phyloP scores from a whole-genome alignment of 2,888 invertebrate genomes.

The Hanleya hanleyi region DNA sequence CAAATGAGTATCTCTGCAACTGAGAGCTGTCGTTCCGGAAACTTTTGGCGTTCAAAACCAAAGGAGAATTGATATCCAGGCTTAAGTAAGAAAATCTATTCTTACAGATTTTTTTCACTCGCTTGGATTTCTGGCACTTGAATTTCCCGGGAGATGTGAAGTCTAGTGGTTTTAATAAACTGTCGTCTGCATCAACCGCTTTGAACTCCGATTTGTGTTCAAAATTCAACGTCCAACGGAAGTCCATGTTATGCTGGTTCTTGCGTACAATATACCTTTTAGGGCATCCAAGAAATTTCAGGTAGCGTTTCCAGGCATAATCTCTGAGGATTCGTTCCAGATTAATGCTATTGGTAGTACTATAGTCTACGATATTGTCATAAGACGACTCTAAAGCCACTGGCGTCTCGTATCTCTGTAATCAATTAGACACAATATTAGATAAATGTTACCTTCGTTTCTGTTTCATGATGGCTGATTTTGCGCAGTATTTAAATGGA shows the following conservation, averaged over 20 bases:
- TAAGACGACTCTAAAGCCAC: too few species aligned
- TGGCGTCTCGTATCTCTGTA: too few species aligned
- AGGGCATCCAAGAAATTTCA: neutral
- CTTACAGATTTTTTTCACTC: neutral
- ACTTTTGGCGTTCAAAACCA: neutral
- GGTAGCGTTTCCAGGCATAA: neutral
- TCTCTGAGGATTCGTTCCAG: neutral
- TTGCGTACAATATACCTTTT: neutral
- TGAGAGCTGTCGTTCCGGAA: neutral
- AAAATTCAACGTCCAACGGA: neutral
- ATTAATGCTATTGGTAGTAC: neutral
- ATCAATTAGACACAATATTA: too few species aligned
- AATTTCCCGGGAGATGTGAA: neutral
- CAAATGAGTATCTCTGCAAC: neutral
- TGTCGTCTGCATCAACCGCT: neutral
- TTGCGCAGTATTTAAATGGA: too few species aligned
- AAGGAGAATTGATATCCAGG: neutral
- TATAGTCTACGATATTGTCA: too few species aligned
- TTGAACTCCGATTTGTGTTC: neutral
- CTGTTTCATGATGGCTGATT: too few species aligned
- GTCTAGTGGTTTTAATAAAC: neutral
- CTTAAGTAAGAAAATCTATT: neutral
- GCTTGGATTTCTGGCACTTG: neutral
- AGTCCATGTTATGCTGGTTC: neutral
- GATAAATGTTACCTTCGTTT: too few species aligned